Evolutionary conservation across 2,888 invertebrate genomes (phyloP), one percentile per base, ranked within the genome.

Genomic region (Actias luna): DNA sequence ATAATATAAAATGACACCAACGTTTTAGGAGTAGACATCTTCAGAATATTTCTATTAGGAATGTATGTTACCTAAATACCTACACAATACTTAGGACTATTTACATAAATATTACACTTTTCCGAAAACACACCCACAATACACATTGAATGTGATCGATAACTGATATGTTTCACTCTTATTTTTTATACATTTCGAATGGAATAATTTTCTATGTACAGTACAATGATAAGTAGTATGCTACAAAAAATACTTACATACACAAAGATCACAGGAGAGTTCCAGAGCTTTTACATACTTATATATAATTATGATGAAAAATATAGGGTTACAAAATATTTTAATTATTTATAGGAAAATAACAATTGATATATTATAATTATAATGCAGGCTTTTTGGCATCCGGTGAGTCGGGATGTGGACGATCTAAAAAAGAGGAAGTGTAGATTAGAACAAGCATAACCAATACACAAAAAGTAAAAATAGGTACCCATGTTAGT

Each of bases 241-340:
- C 76, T 82, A 78, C 78, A 82, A 76, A 81, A 79, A 82, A 80
- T 74, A 73, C 80, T 83, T 84, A 86, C 78, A 80, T 78, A 85
- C 80, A 88, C 82, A 86, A 83, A 89, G 88, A 92, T 92, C 92
- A 92, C 92, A 92, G 92, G 86, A 87, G 88, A 91, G 92, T 92
- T 92, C 92, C 91, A 92, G 88, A 91, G 90, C 88, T 71, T 66
- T 63, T 50, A 60, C 27, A 68, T 61, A 65, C 18, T 69, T 61
- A 65, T 64, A 70, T 76, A 76, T 67, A 81, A 72, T 73, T 75
- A 73, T 79, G 77, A 80, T 78, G 78, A 75, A 77, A 75, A 76
- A 77, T 79, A 75, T 74, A 80, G 76, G 89, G 89, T 89, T 89
- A 89, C 89, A 87, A 83, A 79, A 76, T 82, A 84, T 79, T 52